These are phyloP conservation scores for Lampropteryx suffumata DNA, from an alignment of 2,888 invertebrate genomes.

Conservation along the genomic window DNA sequence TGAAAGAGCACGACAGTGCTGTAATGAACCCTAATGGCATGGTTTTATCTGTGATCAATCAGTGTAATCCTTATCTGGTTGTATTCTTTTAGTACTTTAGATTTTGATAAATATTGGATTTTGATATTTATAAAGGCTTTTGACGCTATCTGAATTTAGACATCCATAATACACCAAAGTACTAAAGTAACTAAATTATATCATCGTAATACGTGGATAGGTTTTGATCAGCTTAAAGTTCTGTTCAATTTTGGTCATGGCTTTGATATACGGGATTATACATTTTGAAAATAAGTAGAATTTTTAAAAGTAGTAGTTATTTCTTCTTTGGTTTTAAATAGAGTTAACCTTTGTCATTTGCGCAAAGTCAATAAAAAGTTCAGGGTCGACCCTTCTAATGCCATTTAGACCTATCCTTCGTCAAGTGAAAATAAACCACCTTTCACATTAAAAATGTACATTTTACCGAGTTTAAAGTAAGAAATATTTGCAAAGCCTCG, in stretches of 20 bases:
- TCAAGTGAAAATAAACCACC: constrained; percentile 59
- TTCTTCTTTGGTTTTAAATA: constrained; percentile 33
- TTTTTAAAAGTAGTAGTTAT: background rate
- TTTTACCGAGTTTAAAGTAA: background rate
- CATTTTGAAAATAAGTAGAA: background rate
- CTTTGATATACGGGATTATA: too few species aligned
- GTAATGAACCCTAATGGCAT: constrained; percentile 30
- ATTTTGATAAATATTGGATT: too few species aligned
- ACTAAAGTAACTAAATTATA: too few species aligned
- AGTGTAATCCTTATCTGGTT: too few species aligned
- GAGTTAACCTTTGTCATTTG: constrained; percentile 51
- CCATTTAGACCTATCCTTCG: constrained; percentile 56
- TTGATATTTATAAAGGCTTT: constrained; percentile 24
- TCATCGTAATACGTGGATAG: too few species aligned
- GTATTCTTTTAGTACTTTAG: too few species aligned
- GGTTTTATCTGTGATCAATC: background rate
- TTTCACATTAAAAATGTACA: constrained; percentile 23
- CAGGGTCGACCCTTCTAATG: constrained; percentile 54
- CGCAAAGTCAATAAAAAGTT: constrained; percentile 62
- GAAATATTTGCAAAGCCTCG: background rate
- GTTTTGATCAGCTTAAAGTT: too few species aligned
- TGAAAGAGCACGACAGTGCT: constrained; percentile 37
- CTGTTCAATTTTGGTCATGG: too few species aligned
- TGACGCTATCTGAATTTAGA: constrained; percentile 29
- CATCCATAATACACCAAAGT: background rate